Evolutionary conservation across 2,113 vertebrate genomes (phyloP).

Genomic region (Chaetodon trifascialis): DNA sequence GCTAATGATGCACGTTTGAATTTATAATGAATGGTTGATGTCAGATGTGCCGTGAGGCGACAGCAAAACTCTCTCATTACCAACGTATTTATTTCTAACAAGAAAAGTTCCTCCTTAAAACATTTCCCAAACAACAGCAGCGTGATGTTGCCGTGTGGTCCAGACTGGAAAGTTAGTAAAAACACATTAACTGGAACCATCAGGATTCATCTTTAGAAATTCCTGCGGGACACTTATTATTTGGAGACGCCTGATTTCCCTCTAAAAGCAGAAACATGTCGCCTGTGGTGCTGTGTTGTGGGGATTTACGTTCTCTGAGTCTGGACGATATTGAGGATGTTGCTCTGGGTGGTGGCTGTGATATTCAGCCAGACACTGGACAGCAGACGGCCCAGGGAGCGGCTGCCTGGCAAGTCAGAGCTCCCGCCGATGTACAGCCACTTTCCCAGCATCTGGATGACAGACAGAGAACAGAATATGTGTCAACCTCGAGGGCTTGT

Average conservation of each 20-base stretch:
- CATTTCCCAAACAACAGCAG: too few relatives aligned
- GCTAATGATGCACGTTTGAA: too few relatives aligned
- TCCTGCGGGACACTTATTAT: not conserved
- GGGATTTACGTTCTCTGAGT: conserved; percentile 68
- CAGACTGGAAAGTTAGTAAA: too few relatives aligned
- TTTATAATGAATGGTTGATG: too few relatives aligned
- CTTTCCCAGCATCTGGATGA: conserved; percentile 68
- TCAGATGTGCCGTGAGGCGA: too few relatives aligned
- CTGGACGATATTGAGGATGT: conserved; percentile 65
- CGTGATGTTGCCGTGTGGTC: too few relatives aligned
- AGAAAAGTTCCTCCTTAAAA: too few relatives aligned
- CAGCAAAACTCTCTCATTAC: too few relatives aligned
- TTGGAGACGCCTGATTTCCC: not conserved
- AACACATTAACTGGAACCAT: not conserved
- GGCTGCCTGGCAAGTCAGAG: conserved; percentile 75
- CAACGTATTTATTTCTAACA: too few relatives aligned
- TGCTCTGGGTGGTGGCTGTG: conserved; percentile 50
- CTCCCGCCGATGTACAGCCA: conserved; percentile 71
- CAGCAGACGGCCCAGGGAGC: conserved; percentile 64
- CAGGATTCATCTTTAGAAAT: not conserved
- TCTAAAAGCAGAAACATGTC: not conserved
- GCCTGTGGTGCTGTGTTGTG: not conserved
- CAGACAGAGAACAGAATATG: not conserved
- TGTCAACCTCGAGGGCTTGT: not conserved
- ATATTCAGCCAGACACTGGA: conserved; percentile 59